Evolutionary conservation across 2,797 vertebrate species (phyloP).

Genomic region (Melanitta fusca): DNA sequence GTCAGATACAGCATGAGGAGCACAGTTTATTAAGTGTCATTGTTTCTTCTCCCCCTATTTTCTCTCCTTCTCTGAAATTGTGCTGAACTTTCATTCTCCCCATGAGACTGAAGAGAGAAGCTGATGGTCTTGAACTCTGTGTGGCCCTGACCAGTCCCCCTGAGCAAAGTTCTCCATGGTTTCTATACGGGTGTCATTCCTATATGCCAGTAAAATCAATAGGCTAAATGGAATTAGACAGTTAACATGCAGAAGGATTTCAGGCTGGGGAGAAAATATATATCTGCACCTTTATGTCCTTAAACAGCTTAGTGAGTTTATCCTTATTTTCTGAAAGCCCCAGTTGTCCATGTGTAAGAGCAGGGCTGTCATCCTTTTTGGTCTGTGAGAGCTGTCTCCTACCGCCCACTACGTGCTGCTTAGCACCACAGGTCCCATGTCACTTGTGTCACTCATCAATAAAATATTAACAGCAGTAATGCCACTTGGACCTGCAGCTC

Average conservation of each 20-base stretch:
- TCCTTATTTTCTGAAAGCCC: neutral
- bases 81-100: neutral
- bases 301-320: neutral
- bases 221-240: neutral
- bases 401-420: neutral
- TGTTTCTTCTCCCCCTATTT: neutral
- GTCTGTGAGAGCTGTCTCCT: neutral
- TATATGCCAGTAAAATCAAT: neutral
- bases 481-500: neutral
- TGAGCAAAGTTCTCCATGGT: neutral
- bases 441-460: neutral
- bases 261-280: neutral
- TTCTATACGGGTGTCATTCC: neutral
- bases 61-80: neutral
- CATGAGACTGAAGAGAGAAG: neutral
- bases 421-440: neutral
- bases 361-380: neutral
- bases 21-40: neutral
- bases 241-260: neutral
- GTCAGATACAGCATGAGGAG: neutral
- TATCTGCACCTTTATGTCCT: neutral
- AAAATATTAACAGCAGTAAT: neutral
- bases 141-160: rapidly evolving
- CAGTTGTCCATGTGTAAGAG: neutral
- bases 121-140: neutral